Evolutionary conservation across 1,140 invertebrate species (phyloP), one percentile per base, ranked within the genome.

Genomic region (Cataglyphis hispanica): DNA sequence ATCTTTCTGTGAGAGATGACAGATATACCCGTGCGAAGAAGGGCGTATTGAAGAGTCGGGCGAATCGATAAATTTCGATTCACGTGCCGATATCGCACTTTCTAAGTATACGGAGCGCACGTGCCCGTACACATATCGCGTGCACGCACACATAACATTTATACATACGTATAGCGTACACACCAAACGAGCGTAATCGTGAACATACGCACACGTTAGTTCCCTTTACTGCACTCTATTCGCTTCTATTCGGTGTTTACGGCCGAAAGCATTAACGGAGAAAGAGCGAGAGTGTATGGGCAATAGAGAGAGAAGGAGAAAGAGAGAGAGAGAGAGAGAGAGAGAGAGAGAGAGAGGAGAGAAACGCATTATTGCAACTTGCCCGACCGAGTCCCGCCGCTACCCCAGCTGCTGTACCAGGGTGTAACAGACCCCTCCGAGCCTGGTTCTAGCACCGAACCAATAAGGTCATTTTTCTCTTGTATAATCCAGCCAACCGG

Each of bases 171-270:
- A 25, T 31, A 31, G 37, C 40, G 8, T 34, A 63, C 37, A 25
- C 43, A 50, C 43, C 37, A 46, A 72, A 81, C 69, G 80, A 56
- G 67, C 86, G 89, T 91, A 91, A 92, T 92, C 91, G 91, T 43
- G 76, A 78, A 80, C 78, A 87, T 85, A 86, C 86, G 87, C 86
- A 85, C 84, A 85, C 85, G 78, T 85, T 84, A 89, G 83, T 87
- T 86, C 91, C 92, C 89, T 92, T 92, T 91, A 91, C 80, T 89
- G 89, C 89, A 92, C 89, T 92, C 92, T 91, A 89, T 92, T 92
- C 91, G 91, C 87, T 92, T 92, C 92, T 92, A 92, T 92, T 91
- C 90, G 91, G 90, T 92, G 91, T 92, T 93, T 92, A 92, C 89
- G 91, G 91, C 88, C 91, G 84, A 78, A 81, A 88, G 91, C 91